Evolutionary conservation across 2,113 vertebrate genomes (phyloP).

Genomic region (Lophotis ruficrista): DNA sequence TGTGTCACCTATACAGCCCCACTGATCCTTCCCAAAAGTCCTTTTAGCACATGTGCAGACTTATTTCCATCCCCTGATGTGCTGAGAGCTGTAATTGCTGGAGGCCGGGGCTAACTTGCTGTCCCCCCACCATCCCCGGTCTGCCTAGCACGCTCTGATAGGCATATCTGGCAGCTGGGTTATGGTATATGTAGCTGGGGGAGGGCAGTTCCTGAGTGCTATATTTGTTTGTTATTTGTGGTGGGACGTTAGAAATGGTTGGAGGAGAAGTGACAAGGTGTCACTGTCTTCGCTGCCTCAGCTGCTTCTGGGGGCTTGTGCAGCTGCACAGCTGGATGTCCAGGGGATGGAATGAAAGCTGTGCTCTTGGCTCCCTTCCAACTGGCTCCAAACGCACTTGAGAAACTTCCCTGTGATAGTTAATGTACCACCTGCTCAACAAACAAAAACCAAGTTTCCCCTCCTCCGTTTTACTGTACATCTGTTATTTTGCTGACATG

Average conservation of each 20-base stretch:
- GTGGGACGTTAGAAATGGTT: slow-evolving; percentile 18
- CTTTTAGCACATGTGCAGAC: slow-evolving; percentile 61
- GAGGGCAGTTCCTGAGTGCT: neutral
- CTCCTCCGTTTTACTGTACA: slow-evolving; percentile 62
- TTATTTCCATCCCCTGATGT: slow-evolving; percentile 48
- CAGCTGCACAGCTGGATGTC: slow-evolving; percentile 76
- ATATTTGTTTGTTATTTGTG: slow-evolving; percentile 6
- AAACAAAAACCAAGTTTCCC: slow-evolving; percentile 60
- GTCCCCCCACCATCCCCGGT: neutral
- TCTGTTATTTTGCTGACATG: slow-evolving; percentile 79
- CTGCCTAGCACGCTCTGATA: neutral
- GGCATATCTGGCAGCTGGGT: slow-evolving; percentile 61
- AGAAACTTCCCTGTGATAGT: slow-evolving; percentile 70
- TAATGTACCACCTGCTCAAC: slow-evolving; percentile 75
- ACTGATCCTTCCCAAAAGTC: slow-evolving; percentile 66
- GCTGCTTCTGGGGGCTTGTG: slow-evolving; percentile 70
- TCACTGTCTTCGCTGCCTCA: slow-evolving; percentile 70
- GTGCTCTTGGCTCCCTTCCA: slow-evolving; percentile 65
- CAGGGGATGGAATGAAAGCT: slow-evolving; percentile 57
- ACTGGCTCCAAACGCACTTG: slow-evolving; percentile 64
- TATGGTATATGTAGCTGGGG: neutral
- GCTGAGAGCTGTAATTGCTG: slow-evolving; percentile 30
- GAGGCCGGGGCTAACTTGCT: slow-evolving; percentile 34
- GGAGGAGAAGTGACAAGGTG: slow-evolving; percentile 68
- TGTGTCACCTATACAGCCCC: slow-evolving; percentile 29